A percentile compares a stretch with the other conserved stretches of the same genome.
Conservation (phyloP, 1,140 invertebrate genomes). For the Drosophila kepulauana region DNA sequence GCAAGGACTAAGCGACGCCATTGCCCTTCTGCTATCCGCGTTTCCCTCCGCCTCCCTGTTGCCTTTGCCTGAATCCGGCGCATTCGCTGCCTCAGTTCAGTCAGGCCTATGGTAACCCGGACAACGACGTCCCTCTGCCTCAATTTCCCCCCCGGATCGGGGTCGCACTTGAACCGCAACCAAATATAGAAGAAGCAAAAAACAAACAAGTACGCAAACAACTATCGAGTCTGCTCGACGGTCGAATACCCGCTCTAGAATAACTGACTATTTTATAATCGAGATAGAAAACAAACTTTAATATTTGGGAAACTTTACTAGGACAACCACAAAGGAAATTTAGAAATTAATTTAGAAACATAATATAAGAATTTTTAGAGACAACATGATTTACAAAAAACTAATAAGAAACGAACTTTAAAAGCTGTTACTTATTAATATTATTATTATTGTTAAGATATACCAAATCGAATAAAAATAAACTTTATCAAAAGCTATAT, state of each 20-base stretch:
- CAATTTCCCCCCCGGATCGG: neutral
- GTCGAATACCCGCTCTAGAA: neutral
- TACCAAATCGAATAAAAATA: too few relatives aligned
- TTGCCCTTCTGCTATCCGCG: slow-evolving; percentile 8
- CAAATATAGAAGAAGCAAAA: slow-evolving; percentile 5
- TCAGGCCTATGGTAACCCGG: slow-evolving; percentile 19
- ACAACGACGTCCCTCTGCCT: slow-evolving; percentile 6
- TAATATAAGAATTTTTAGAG: too few relatives aligned
- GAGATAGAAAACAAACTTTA: too few relatives aligned
- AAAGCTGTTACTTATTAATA: too few relatives aligned
- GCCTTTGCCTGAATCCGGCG: slow-evolving; percentile 2
- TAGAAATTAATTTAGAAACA: too few relatives aligned
- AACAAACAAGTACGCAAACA: neutral
- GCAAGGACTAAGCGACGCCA: slow-evolving; percentile 44
- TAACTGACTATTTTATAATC: too few relatives aligned
- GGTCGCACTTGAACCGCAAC: slow-evolving; percentile 43
- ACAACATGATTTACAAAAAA: too few relatives aligned
- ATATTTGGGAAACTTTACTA: too few relatives aligned
- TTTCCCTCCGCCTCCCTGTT: neutral
- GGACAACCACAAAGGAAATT: too few relatives aligned
- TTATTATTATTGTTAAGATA: too few relatives aligned
- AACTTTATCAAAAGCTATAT: too few relatives aligned
- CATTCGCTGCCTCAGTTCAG: neutral
- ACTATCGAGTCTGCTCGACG: neutral
- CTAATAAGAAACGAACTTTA: too few relatives aligned